Percentiles rank a stretch among this genome's conserved stretches.
Conservation (phyloP, 2,888 invertebrate species). For the Petrolisthes manimaculis region DNA sequence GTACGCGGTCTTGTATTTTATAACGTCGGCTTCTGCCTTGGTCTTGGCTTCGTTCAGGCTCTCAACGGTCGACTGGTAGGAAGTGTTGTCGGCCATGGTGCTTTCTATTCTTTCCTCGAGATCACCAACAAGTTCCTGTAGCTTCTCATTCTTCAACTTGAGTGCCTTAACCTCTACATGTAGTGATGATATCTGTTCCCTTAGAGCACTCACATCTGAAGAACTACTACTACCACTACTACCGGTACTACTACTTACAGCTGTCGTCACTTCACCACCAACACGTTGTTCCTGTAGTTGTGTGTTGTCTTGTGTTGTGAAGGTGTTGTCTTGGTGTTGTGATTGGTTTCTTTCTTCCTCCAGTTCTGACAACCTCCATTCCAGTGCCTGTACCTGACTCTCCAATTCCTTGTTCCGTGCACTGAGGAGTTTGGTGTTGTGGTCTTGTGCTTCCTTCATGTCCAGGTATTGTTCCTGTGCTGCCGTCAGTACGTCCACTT, state of each 20-base stretch:
- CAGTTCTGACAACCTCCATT: slow-evolving; percentile 65
- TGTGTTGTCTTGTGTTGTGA: background rate
- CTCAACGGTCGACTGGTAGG: slow-evolving; percentile 45
- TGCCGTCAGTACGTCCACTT: slow-evolving; percentile 80
- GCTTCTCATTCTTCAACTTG: slow-evolving; percentile 49
- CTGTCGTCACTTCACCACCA: background rate
- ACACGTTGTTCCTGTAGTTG: background rate
- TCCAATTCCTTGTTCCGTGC: slow-evolving; percentile 79
- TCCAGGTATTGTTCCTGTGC: slow-evolving; percentile 84
- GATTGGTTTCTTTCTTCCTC: slow-evolving; percentile 63
- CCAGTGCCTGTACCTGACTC: slow-evolving; percentile 75
- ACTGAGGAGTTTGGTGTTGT: slow-evolving; percentile 81
- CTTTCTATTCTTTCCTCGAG: slow-evolving; percentile 51
- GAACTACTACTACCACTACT: background rate
- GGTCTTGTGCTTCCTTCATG: slow-evolving; percentile 85
- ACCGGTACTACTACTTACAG: background rate
- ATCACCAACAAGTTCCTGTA: slow-evolving; percentile 34
- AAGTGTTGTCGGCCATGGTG: slow-evolving; percentile 42
- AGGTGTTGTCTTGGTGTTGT: background rate
- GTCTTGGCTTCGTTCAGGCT: slow-evolving; percentile 48
- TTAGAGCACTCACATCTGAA: slow-evolving; percentile 23
- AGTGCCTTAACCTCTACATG: slow-evolving; percentile 42
- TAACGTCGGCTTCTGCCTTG: slow-evolving; percentile 53
- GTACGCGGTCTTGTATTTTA: slow-evolving; percentile 55
- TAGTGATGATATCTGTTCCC: slow-evolving; percentile 29